Conservation (phyloP, 1,140 invertebrate genomes). For the Littorina saxatilis region DNA sequence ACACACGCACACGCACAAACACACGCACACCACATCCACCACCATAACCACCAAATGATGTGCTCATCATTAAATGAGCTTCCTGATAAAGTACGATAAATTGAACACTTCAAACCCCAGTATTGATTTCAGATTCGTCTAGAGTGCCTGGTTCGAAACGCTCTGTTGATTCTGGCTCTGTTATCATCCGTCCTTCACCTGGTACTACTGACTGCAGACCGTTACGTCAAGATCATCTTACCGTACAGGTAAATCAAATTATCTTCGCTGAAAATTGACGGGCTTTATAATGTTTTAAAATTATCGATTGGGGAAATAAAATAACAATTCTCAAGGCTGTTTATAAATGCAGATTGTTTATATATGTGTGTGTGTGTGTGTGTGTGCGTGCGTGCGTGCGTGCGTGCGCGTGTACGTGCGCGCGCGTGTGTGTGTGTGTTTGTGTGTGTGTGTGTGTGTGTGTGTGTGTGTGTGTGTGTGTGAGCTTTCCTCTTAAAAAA, state of each 20-base stretch:
- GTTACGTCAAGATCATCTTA: conserved; percentile 45
- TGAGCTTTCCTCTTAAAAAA: neutral
- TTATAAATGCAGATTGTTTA: neutral
- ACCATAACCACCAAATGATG: neutral
- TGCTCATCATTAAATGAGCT: neutral
- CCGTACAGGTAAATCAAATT: conserved; percentile 37
- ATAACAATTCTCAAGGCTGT: too few species aligned
- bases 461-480: neutral
- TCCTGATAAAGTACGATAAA: neutral
- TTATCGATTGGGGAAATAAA: too few species aligned
- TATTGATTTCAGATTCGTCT: conserved; percentile 29
- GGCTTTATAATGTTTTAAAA: too few species aligned
- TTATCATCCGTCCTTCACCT: conserved; percentile 39
- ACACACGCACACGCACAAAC: too few species aligned
- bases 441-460: too few species aligned
- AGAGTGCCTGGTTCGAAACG: conserved; percentile 42
- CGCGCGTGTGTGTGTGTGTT: too few species aligned
- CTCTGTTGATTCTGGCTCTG: neutral
- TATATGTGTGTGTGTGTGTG: neutral
- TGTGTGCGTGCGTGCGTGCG: neutral
- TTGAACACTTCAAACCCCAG: neutral
- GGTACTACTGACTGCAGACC: conserved; percentile 37
- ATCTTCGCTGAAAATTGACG: too few species aligned
- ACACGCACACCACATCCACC: too few species aligned
- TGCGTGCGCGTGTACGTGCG: neutral